phyloP scores from a whole-genome alignment of 2,888 invertebrate species.

The Chloroclysta siterata region DNA sequence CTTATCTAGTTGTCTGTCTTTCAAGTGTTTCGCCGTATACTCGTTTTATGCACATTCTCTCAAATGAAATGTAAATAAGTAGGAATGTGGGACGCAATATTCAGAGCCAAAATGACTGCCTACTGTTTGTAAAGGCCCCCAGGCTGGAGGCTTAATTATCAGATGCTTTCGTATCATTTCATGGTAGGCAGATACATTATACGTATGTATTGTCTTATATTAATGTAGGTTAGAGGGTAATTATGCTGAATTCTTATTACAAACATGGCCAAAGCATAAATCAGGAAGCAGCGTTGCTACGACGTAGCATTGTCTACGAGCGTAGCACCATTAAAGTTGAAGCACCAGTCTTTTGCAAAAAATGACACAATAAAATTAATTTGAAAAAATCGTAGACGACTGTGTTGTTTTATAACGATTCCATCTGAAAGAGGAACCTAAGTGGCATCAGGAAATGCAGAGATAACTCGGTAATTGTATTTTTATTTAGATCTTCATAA shows the following conservation, averaged over 20 bases:
- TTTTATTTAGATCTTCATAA: no score
- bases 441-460: not conserved
- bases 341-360: no score
- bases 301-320: constrained; percentile 12
- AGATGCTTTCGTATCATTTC: constrained; percentile 60
- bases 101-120: constrained; percentile 43
- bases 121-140: constrained; percentile 50
- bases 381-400: no score
- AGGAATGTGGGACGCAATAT: constrained; percentile 54
- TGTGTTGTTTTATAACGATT: no score
- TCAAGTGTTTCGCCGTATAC: constrained; percentile 27
- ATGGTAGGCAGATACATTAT: constrained; percentile 5
- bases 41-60: constrained; percentile 56
- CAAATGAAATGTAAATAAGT: constrained; percentile 73
- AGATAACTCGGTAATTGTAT: not conserved
- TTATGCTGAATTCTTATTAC: not conserved
- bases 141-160: constrained; percentile 55
- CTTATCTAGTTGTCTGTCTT: constrained; percentile 24
- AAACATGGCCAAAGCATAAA: not conserved
- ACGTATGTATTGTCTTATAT: constrained; percentile 14
- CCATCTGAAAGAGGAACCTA: no score
- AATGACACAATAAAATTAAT: no score
- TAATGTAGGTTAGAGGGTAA: constrained; percentile 8
- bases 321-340: not conserved
- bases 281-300: constrained; percentile 1